A percentile compares a stretch with the other conserved stretches of the same genome.
Conservation (phyloP, 2,797 vertebrate species). For the Coendou prehensilis region DNA sequence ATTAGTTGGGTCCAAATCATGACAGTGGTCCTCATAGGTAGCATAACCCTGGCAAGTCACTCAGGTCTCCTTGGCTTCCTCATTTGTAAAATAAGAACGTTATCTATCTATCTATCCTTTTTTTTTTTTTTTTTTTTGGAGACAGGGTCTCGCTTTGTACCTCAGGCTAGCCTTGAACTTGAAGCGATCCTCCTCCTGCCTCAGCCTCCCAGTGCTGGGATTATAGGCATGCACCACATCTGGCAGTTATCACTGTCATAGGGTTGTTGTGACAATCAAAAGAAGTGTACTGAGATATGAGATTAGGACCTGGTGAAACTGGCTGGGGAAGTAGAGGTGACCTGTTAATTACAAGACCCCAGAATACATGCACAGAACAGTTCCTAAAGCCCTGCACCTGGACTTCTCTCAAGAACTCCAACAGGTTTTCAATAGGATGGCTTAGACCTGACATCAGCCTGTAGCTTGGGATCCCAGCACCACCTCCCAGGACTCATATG, state of each 20-base stretch:
- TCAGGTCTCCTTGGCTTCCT: not conserved
- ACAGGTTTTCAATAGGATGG: not conserved
- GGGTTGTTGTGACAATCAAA: not conserved
- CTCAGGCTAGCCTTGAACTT: not conserved
- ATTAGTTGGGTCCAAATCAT: not conserved
- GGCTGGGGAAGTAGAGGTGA: not conserved
- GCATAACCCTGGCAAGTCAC: not conserved
- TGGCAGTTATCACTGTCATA: not conserved
- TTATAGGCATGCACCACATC: not conserved
- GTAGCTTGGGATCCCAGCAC: not conserved
- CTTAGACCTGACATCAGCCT: not conserved
- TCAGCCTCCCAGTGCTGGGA: not conserved
- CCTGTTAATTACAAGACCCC: not conserved
- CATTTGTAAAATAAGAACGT: slow-evolving; percentile 23
- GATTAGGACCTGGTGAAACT: not conserved
- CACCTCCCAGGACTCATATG: not conserved
- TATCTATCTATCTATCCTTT: not conserved
- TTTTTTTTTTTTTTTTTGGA: not conserved
- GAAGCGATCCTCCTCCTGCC: not conserved
- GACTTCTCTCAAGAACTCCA: not conserved
- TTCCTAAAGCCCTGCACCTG: not conserved
- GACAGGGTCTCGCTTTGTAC: not conserved
- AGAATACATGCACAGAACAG: not conserved
- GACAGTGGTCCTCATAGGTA: not conserved
- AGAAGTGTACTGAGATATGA: not conserved